Evolutionary conservation across 2,888 invertebrate species (phyloP).

Genomic region (Cosmopolites sordidus): DNA sequence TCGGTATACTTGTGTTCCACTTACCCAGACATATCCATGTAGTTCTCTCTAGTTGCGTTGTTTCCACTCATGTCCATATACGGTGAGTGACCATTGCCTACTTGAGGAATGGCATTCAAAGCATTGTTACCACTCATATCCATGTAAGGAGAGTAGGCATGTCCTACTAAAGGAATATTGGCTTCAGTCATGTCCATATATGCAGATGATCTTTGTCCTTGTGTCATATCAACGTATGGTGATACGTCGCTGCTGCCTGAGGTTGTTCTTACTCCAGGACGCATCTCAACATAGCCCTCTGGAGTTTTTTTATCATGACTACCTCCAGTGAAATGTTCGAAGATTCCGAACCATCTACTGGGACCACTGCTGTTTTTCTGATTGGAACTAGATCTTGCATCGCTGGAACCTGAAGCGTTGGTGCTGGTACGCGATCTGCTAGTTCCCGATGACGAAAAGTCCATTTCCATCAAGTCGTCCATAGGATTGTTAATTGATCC

Average conservation of each 20-base stretch:
- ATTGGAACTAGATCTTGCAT: conserved; percentile 47
- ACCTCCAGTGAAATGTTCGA: not conserved
- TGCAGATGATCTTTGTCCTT: conserved; percentile 35
- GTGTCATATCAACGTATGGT: conserved; percentile 33
- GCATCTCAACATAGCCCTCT: conserved; percentile 49
- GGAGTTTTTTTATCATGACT: conserved; percentile 25
- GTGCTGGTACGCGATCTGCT: conserved; percentile 39
- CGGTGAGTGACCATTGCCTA: conserved; percentile 24
- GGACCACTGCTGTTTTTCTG: conserved; percentile 14
- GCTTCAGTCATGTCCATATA: conserved; percentile 51
- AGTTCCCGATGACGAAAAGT: conserved; percentile 54
- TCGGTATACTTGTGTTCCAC: too few species aligned
- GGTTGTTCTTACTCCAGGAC: conserved; percentile 37
- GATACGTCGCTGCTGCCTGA: conserved; percentile 33
- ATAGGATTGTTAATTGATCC: conserved; percentile 56
- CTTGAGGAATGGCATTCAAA: conserved; percentile 4
- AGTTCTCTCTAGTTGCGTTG: conserved; percentile 20
- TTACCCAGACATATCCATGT: conserved; percentile 1
- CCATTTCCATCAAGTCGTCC: conserved; percentile 81
- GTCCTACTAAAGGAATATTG: not conserved
- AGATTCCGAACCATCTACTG: not conserved
- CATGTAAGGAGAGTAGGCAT: conserved; percentile 30
- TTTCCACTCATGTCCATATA: conserved; percentile 34
- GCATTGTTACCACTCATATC: conserved; percentile 33
- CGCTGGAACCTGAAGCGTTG: conserved; percentile 48